phyloP scores from a whole-genome alignment of 2,113 vertebrate species.

The Chamaetylas fuelleborni region DNA sequence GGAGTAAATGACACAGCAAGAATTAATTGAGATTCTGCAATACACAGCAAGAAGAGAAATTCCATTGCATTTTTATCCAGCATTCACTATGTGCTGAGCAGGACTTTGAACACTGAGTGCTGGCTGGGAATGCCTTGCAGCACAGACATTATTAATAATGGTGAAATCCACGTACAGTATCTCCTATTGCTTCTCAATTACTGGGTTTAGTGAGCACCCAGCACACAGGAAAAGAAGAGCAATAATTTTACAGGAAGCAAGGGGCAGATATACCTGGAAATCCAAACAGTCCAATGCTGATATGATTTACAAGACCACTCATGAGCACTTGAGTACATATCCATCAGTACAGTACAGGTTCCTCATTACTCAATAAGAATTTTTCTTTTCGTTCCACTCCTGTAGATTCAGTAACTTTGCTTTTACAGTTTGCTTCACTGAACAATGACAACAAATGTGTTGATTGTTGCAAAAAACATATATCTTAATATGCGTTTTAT shows the following conservation, averaged over 20 bases:
- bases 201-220: not conserved
- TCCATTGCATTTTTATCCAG: not conserved
- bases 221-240: not conserved
- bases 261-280: not conserved
- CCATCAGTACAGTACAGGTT: not conserved
- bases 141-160: not conserved
- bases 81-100: not conserved
- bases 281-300: not conserved
- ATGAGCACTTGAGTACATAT: not conserved
- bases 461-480: not conserved
- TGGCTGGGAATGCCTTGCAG: not conserved
- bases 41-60: not conserved
- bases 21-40: not conserved
- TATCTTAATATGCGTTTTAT: slow-evolving; percentile 9
- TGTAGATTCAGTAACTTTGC: not conserved
- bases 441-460: not conserved
- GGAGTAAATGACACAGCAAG: not conserved
- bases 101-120: not conserved
- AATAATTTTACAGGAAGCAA: not conserved
- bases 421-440: not conserved
- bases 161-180: not conserved
- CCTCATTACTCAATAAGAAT: not conserved
- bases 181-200: not conserved
- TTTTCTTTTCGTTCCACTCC: not conserved
- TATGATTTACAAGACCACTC: not conserved